Base-by-base conservation (phyloP, 2,888 invertebrate genomes). In the Reticulitermes lucifugus region DNA sequence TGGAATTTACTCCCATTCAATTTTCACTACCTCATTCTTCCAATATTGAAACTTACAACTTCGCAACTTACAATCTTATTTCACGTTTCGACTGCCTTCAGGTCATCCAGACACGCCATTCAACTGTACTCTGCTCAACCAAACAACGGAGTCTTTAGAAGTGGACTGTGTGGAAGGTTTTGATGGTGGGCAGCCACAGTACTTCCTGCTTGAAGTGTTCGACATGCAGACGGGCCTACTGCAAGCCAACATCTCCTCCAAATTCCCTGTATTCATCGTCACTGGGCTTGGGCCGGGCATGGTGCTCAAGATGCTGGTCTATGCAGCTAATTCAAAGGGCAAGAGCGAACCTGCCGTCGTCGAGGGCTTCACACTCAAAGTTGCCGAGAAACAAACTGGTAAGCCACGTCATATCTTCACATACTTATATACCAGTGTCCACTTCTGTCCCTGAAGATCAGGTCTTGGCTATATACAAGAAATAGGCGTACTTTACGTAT, bases 321-420 rank as follows among this genome's bases (percentile, higher is more conserved):
- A 96, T 90, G 95, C 97, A 1, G 94, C 94, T 86, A 98, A 98
- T 90, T 94, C 95, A 10, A 95, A 96, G 89, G 98, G 98, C 25
- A 93, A 95, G 88, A 97, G 97, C 87, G 96, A 96, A 86, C 91
- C 93, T 0, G 93, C 95, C 29, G 90, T 93, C 84, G 90, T 96
- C 22, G 95, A 95, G 89, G 96, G 95, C 73, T 95, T 94, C 90
- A 96, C 96, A 65, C 91, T 95, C 73, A 95, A 96, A 91, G 93
- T 94, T 85, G 95, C 96, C 82, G 95, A 96, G 90, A 95, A 95
- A 90, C 95, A 95, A 91, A 95, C 95, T 90, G 95, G 95, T 95
- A 92, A 92, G 90, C 14, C 65, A 65, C 46, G 46, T 46, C 1
- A 46, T 46, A 46, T 46, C 9, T 12, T 12, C 9, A 6, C 25